Evolutionary conservation across 2,888 invertebrate species (phyloP), one percentile per base, ranked within the genome.

Genomic region (Thereva unica): DNA sequence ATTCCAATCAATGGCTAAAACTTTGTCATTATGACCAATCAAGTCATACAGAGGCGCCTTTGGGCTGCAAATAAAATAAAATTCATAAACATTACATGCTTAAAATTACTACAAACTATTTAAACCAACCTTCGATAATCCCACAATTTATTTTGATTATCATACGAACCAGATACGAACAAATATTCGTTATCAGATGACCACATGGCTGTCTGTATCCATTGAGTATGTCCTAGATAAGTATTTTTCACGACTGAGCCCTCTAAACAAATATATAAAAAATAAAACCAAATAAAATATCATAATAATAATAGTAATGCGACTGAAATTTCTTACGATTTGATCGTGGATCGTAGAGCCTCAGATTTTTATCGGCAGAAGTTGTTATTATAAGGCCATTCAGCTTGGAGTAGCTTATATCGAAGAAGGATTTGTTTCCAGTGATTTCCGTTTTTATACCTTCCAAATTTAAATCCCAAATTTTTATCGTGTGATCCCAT

Each of bases 131-230:
- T 95, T 78, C 97, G 86, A 4, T 89, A 89, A 80, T 99, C 98
- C 99, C 99, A 99, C 56, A 98, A 83, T 82, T 98, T 98, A 68
- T 96, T 88, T 69, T 90, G 84, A 71, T 89, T 87, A 77, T 99
- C 98, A 76, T 96, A 95, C 0, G 94, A 91, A 2, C 94, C 96
- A 0, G 97, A 97, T 34, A 97, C 85, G 79, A 99, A 98, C 9
- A 93, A 83, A 73, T 93, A 85, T 74, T 93, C 90, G 69, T 91
- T 85, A 0, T 86, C 87, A 34, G 85, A 88, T 0, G 95, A 94
- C 98, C 98, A 98, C 71, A 87, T 84, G 0, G 97, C 93, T 0
- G 90, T 85, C 72, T 93, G 91, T 10, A 98, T 92, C 97, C 97
- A 98, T 42, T 92, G 90, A 3, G 85, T 88, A 82, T 98, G 98